These are phyloP conservation scores for Rhagonycha lutea DNA, from an alignment of 2,888 invertebrate species.

Conservation along the genomic window DNA sequence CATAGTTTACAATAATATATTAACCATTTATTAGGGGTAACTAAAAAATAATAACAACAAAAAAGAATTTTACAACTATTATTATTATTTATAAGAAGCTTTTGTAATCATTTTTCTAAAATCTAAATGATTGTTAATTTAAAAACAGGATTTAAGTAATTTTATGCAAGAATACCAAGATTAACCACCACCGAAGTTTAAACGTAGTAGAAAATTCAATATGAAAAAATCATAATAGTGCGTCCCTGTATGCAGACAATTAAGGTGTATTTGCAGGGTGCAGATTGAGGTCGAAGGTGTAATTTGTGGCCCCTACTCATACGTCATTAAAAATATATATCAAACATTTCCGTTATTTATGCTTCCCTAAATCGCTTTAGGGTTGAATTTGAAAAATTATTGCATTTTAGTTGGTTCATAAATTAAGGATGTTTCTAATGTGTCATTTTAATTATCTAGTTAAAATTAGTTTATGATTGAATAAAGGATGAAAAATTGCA, in stretches of 20 bases:
- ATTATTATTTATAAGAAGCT: too few species aligned
- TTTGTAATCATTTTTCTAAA: too few species aligned
- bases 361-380: conserved; percentile 28
- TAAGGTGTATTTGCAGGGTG: conserved; percentile 39
- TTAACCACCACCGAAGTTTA: not conserved
- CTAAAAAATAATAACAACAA: too few species aligned
- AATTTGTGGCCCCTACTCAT: conserved; percentile 47
- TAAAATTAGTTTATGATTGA: conserved; percentile 41
- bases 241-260: conserved; percentile 29
- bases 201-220: not conserved
- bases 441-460: conserved; percentile 48
- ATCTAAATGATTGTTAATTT: too few species aligned
- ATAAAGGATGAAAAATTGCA: conserved; percentile 1
- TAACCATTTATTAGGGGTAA: not conserved
- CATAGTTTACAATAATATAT: not conserved
- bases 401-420: conserved; percentile 40
- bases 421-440: conserved; percentile 41
- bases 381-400: conserved; percentile 33
- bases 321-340: conserved; percentile 49
- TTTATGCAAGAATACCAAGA: not conserved
- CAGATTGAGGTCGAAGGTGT: conserved; percentile 49
- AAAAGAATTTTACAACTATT: too few species aligned
- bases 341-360: conserved; percentile 42
- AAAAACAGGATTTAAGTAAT: not conserved
- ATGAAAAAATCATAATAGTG: conserved; percentile 6